Evolutionary conservation across 2,113 vertebrate genomes (phyloP), one percentile per base, ranked within the genome.

Genomic region (Hemibagrus wyckioides): DNA sequence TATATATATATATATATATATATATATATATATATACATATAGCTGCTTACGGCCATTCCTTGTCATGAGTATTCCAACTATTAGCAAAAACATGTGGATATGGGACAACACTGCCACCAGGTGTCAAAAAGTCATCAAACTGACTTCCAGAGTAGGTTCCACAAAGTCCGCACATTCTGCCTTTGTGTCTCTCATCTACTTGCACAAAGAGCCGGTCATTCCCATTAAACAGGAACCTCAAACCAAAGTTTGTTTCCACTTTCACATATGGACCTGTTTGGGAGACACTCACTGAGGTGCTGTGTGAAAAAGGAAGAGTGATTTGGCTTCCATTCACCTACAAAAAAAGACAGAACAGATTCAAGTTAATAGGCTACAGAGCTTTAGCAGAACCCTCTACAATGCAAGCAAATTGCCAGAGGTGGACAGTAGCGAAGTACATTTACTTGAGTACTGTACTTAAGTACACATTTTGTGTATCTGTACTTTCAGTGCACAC

Each of bases 151-250:
- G 95, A 96, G 88, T 94, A 96, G 39, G 94, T 96, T 30, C 96
- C 96, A 57, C 96, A 96, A 30, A 96, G 88, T 39, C 96, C 96
- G 10, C 95, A 96, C 65, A 95, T 83, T 61, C 92, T 89, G 36
- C 93, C 95, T 84, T 89, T 90, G 92, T 95, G 93, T 44, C 90
- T 90, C 69, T 96, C 96, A 69, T 96, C 95, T 50, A 96, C 93
- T 76, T 93, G 93, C 39, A 96, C 91, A 88, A 95, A 95, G 19
- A 96, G 90, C 56, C 95, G 91, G 77, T 93, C 87, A 73, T 94
- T 77, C 13, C 93, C 92, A 69, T 96, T 94, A 36, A 95, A 92
- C 33, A 90, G 75, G 28, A 96, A 89, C 82, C 91, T 91, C n/a
- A 96, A 91, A 75, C 96, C 96, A 90, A 96, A 95, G 56, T 89